Base-by-base conservation (phyloP, 2,888 invertebrate species). In the Thyatira batis region DNA sequence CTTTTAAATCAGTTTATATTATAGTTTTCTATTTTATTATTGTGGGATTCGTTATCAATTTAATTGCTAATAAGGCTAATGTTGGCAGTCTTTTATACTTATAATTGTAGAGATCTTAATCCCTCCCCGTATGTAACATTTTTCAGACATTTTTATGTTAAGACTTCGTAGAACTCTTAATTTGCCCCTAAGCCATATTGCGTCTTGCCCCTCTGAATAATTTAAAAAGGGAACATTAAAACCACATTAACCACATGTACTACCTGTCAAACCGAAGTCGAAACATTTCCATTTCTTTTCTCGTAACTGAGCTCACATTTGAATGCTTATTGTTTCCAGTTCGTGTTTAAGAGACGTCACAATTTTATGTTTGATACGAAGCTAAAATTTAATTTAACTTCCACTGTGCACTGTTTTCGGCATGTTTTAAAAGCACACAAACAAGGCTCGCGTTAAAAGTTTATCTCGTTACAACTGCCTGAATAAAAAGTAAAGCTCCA, bases 241-340 rank as follows among this genome's bases (percentile, higher is more conserved):
- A 78, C 75, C 72, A 70, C 76, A 76, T 78, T 76, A 71, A 73
- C 62, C 63, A 64, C 60, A 54, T 61, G 63, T 69, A 64, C 51
- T 69, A 64, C 51, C 20, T 50, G 45, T 50, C 61, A 23, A 53
- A 57, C 50, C 39, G 39, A 39, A 39, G 17, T 17, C 39, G 8
- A 17, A 39, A 53, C 57, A 49, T 60, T 63, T 53, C 46, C 50
- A 58, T 51, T 54, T 50, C 55, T 54, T 53, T 58, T 45, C 55
- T 58, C 44, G 58, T 50, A 55, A 61, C 51, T 51, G 58, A 53
- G 51, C 49, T 48, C 17, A 17, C 50, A 58, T 63, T 63, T 60
- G 63, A 65, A 64, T 63, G 62, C 58, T 62, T 63, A 65, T 68
- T 63, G 57, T 66, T 67, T 69, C 57, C 49, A 53, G 51, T 59